phyloP scores from a whole-genome alignment of 2,797 vertebrate species.

The Mallotus villosus region DNA sequence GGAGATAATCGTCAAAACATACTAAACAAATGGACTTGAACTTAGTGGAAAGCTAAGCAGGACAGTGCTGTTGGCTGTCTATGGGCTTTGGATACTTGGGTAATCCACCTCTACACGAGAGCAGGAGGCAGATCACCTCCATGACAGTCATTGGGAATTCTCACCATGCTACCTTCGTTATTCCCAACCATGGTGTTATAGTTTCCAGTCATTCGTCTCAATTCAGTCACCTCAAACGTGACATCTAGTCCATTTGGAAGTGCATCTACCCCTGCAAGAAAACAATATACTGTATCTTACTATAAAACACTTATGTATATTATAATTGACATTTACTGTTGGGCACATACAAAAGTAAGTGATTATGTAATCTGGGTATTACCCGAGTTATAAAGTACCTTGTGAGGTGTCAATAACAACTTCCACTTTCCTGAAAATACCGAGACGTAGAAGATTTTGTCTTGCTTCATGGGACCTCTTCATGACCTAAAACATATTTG shows the following conservation, averaged over 20 bases:
- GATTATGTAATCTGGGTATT: neutral
- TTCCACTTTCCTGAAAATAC: slow-evolving; percentile 93
- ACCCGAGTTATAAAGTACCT: slow-evolving; percentile 68
- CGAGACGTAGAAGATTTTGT: slow-evolving; percentile 88
- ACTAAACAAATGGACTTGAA: neutral
- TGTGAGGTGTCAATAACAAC: slow-evolving; percentile 93
- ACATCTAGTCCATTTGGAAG: slow-evolving; percentile 95
- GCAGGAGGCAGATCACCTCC: neutral
- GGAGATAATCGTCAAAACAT: neutral
- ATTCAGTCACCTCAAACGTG: slow-evolving; percentile 92
- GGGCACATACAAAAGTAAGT: too few relatives aligned
- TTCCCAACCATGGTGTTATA: slow-evolving; percentile 99
- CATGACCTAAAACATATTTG: slow-evolving; percentile 84
- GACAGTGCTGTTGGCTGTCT: neutral
- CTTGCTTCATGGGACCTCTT: slow-evolving; percentile 90
- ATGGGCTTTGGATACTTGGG: neutral
- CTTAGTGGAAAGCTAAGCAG: neutral
- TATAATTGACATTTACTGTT: too few relatives aligned
- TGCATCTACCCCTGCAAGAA: slow-evolving; percentile 83
- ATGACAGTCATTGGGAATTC: slow-evolving; percentile 33
- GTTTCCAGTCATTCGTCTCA: slow-evolving; percentile 90
- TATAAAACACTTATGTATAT: neutral
- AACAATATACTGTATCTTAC: neutral
- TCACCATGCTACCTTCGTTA: slow-evolving; percentile 98
- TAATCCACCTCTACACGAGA: neutral